Evolutionary conservation across 2,113 vertebrate genomes (phyloP).

Genomic region (Macquaria ambigua): DNA sequence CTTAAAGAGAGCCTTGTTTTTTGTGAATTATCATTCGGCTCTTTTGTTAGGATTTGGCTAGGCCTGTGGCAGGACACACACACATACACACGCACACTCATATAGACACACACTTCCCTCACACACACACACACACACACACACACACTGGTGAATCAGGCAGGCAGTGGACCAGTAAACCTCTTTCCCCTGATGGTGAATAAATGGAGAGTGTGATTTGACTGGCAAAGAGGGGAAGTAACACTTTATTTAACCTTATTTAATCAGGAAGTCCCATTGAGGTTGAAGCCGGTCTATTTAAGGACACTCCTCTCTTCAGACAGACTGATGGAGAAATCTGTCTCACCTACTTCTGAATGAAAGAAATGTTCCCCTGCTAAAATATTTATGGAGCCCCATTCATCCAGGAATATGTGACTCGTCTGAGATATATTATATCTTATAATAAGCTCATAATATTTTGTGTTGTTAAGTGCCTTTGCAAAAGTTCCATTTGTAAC

Average conservation of each 20-base stretch:
- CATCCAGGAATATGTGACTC: conserved; percentile 38
- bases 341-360: conserved; percentile 52
- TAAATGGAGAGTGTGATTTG: conserved; percentile 57
- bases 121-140: conserved; percentile 39
- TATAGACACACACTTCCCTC: conserved; percentile 43
- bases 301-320: conserved; percentile 44
- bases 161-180: conserved; percentile 55
- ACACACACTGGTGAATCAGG: conserved; percentile 66
- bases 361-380: conserved; percentile 29
- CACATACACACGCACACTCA: conserved; percentile 20
- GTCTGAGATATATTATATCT: conserved; percentile 5
- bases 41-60: conserved; percentile 63
- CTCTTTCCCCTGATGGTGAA: conserved; percentile 54
- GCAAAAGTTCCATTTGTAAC: background rate
- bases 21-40: conserved; percentile 60
- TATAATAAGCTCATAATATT: background rate
- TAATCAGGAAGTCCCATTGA: conserved; percentile 67
- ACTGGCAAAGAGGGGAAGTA: conserved; percentile 74
- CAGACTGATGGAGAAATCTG: conserved; percentile 21
- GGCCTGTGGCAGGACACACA: conserved; percentile 7
- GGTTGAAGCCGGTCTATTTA: conserved; percentile 56
- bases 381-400: conserved; percentile 59
- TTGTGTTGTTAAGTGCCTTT: background rate
- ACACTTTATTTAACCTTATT: conserved; percentile 66
- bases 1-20: conserved; percentile 72